Evolutionary conservation across 2,888 invertebrate species (phyloP).

Genomic region (Dicyrtomina minuta): DNA sequence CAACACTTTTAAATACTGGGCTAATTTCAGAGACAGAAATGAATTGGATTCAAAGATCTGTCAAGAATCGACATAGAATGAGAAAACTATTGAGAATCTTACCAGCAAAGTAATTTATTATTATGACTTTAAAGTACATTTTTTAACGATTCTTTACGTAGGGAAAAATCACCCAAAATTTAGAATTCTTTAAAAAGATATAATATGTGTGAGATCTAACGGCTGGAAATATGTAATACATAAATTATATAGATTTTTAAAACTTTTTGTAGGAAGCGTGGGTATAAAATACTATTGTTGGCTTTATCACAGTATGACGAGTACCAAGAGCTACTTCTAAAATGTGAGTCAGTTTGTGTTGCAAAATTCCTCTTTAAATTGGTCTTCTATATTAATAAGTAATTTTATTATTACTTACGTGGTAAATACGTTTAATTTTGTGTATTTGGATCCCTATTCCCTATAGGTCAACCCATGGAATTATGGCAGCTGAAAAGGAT

Average conservation of each 20-base stretch:
- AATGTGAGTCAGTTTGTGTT: slow-evolving; percentile 3
- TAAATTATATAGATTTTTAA: too few relatives aligned
- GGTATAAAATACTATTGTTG: slow-evolving; percentile 9
- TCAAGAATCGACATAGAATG: slow-evolving; percentile 23
- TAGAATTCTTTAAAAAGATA: too few relatives aligned
- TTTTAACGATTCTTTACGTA: too few relatives aligned
- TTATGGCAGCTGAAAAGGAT: not conserved
- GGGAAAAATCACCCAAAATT: too few relatives aligned
- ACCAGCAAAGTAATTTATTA: slow-evolving; percentile 18
- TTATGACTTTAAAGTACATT: too few relatives aligned
- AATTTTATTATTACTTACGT: too few relatives aligned
- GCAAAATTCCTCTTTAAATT: too few relatives aligned
- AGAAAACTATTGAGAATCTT: slow-evolving; percentile 23
- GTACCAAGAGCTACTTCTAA: not conserved
- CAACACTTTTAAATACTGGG: not conserved
- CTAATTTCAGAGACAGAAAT: not conserved
- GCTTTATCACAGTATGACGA: slow-evolving; percentile 20
- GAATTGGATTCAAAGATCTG: slow-evolving; percentile 22
- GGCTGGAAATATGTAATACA: too few relatives aligned
- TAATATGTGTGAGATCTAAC: too few relatives aligned
- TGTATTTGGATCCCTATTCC: too few relatives aligned
- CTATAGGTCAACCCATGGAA: slow-evolving; percentile 24
- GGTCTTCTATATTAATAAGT: too few relatives aligned
- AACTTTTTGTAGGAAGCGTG: not conserved
- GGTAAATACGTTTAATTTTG: too few relatives aligned